Evolutionary conservation across 2,113 vertebrate species (phyloP).

Genomic region (Pachycephala philippinensis): DNA sequence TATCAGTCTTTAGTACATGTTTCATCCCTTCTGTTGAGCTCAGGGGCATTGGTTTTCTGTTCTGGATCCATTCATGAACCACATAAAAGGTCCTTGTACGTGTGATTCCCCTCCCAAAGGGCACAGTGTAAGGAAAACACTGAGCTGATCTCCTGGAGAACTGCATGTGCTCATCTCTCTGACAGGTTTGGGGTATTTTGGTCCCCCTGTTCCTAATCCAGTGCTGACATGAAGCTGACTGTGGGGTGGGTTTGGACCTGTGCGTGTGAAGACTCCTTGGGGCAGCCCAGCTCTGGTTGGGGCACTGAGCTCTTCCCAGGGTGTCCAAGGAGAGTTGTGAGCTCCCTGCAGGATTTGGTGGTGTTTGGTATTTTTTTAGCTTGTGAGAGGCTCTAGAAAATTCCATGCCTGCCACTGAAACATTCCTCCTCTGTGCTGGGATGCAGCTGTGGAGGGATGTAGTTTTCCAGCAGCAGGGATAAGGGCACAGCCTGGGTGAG

Average conservation of each 20-base stretch:
- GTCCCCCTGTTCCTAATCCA: not conserved
- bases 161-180: accelerated
- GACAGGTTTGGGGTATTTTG: accelerated
- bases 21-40: not conserved
- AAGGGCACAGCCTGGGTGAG: not conserved
- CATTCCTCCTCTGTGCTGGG: not conserved
- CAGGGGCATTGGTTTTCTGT: not conserved
- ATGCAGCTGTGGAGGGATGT: not conserved
- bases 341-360: not conserved
- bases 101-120: not conserved
- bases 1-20: not conserved
- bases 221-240: not conserved
- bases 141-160: not conserved
- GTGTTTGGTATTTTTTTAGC: not conserved
- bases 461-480: not conserved
- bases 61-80: not conserved
- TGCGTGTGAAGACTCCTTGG: accelerated
- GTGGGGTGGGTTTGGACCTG: not conserved
- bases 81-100: not conserved
- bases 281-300: not conserved
- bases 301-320: not conserved
- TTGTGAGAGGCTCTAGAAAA: not conserved
- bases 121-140: accelerated
- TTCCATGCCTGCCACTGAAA: not conserved
- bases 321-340: accelerated